Percentiles rank a stretch among this genome's conserved stretches.
phyloP scores from a whole-genome alignment of 2,888 invertebrate species.

The Drosophila flavopinicola region DNA sequence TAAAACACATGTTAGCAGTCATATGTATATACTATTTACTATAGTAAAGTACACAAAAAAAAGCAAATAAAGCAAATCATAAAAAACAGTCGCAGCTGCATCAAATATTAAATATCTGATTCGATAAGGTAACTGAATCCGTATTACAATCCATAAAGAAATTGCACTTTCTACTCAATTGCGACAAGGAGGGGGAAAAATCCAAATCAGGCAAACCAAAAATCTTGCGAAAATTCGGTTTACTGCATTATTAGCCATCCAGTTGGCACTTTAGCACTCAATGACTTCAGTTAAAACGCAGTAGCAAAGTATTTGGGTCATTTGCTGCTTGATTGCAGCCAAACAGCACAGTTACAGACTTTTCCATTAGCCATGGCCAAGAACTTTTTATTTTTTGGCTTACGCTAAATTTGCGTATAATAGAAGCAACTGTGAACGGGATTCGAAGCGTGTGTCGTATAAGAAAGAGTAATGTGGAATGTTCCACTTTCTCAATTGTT shows the following conservation, averaged over 20 bases:
- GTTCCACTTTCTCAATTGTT: constrained; percentile 64
- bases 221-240: constrained; percentile 68
- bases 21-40: not conserved
- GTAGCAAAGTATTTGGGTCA: constrained; percentile 76
- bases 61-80: not conserved
- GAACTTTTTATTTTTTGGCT: constrained; percentile 21
- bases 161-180: too few relatives aligned
- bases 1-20: constrained; percentile 25
- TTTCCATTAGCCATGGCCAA: constrained; percentile 53
- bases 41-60: not conserved
- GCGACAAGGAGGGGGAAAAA: too few relatives aligned
- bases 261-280: constrained; percentile 62
- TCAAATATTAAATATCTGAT: not conserved
- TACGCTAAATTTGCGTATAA: constrained; percentile 32
- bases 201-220: constrained; percentile 24
- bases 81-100: not conserved
- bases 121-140: too few relatives aligned
- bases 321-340: constrained; percentile 53
- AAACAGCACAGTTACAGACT: constrained; percentile 44
- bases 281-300: constrained; percentile 24
- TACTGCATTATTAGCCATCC: constrained; percentile 49
- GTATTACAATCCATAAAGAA: too few relatives aligned
- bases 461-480: constrained; percentile 66
- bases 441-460: constrained; percentile 5
- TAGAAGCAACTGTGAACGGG: constrained; percentile 15